Conservation (phyloP, 2,113 vertebrate species). For the Desmodus rotundus region DNA sequence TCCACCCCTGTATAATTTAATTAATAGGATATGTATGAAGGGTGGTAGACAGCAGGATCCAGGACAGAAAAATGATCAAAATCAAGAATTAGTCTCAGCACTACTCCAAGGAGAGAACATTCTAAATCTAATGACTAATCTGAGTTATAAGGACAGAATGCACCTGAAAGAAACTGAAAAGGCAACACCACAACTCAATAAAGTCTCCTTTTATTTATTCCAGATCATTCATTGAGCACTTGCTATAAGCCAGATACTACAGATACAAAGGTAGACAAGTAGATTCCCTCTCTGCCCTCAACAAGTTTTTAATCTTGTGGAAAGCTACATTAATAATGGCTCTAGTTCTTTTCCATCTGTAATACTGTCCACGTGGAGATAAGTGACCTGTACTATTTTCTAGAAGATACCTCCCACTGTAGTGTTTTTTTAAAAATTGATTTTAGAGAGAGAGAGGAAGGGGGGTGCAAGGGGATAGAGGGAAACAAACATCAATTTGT, state of each 20-base stretch:
- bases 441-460: too few species aligned
- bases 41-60: neutral
- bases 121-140: neutral
- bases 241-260: neutral
- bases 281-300: neutral
- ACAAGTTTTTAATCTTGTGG: neutral
- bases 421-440: neutral
- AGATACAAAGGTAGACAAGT: neutral
- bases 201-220: neutral
- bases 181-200: neutral
- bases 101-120: neutral
- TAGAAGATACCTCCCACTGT: neutral
- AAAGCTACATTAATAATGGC: neutral
- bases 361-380: neutral
- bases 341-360: neutral
- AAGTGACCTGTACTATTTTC: neutral
- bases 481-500: too few species aligned
- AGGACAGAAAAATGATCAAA: neutral
- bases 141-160: neutral
- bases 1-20: neutral
- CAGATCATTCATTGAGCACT: neutral
- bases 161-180: neutral
- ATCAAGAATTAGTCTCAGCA: neutral
- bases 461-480: too few species aligned
- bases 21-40: neutral